phyloP scores from a whole-genome alignment of 2,113 vertebrate genomes.

The Ciconia maguari region DNA sequence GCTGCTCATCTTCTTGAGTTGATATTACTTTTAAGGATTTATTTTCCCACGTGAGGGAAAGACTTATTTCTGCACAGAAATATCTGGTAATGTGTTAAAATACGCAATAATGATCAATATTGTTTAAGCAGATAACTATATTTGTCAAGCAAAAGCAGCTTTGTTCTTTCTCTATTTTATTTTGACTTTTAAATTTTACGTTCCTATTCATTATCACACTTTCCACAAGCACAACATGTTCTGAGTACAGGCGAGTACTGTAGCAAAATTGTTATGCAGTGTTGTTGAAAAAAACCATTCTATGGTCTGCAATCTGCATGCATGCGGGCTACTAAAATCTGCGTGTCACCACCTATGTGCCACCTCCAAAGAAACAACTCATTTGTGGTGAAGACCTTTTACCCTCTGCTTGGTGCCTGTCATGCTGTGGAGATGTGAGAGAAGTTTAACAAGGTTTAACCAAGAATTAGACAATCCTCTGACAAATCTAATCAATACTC shows the following conservation, averaged over 20 bases:
- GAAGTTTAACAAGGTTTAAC: neutral
- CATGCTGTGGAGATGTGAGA: neutral
- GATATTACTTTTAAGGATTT: neutral
- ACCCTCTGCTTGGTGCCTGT: neutral
- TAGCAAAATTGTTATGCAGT: neutral
- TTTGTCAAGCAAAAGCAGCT: neutral
- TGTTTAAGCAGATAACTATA: neutral
- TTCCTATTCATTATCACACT: neutral
- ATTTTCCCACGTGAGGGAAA: neutral
- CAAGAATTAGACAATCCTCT: neutral
- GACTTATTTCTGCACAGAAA: neutral
- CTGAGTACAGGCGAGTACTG: neutral
- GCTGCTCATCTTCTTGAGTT: neutral
- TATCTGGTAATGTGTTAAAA: neutral
- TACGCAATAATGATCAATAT: neutral
- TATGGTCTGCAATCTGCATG: neutral
- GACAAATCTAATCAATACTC: neutral
- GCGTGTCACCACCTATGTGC: accelerated
- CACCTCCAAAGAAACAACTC: neutral
- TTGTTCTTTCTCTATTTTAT: neutral
- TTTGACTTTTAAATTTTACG: neutral
- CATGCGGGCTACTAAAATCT: neutral
- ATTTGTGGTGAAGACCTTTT: neutral
- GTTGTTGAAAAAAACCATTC: neutral
- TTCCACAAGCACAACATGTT: neutral